These are phyloP conservation scores for Odontophorus gujanensis DNA, from an alignment of 2,113 vertebrate genomes.

Conservation along the genomic window DNA sequence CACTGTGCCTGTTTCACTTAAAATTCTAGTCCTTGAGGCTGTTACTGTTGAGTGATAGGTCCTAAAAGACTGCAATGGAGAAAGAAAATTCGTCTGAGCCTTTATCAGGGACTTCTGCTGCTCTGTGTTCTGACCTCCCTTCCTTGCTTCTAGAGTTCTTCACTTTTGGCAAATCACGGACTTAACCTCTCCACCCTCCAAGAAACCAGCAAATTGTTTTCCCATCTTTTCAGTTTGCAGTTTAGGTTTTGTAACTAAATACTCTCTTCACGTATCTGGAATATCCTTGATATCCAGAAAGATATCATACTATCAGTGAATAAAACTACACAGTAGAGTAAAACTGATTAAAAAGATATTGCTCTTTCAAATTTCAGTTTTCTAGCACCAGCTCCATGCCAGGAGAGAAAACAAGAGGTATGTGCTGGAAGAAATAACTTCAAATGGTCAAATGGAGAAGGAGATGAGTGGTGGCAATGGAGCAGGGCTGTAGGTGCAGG, in stretches of 20 bases:
- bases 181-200: background rate
- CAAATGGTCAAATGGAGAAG: background rate
- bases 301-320: background rate
- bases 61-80: background rate
- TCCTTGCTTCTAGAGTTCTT: slow-evolving; percentile 12
- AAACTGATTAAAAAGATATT: background rate
- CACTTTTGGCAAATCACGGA: slow-evolving; percentile 6
- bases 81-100: background rate
- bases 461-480: background rate
- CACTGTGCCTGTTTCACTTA: background rate
- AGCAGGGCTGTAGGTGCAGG: background rate
- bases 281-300: background rate
- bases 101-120: background rate
- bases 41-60: background rate
- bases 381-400: background rate
- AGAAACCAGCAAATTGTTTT: background rate
- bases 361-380: background rate
- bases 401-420: background rate
- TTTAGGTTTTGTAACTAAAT: background rate
- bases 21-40: background rate
- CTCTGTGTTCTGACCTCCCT: background rate
- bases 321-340: background rate
- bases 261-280: background rate
- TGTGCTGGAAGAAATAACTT: background rate
- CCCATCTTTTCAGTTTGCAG: background rate